Conservation (phyloP, 2,113 vertebrate species). For the Thamnophis sirtalis region DNA sequence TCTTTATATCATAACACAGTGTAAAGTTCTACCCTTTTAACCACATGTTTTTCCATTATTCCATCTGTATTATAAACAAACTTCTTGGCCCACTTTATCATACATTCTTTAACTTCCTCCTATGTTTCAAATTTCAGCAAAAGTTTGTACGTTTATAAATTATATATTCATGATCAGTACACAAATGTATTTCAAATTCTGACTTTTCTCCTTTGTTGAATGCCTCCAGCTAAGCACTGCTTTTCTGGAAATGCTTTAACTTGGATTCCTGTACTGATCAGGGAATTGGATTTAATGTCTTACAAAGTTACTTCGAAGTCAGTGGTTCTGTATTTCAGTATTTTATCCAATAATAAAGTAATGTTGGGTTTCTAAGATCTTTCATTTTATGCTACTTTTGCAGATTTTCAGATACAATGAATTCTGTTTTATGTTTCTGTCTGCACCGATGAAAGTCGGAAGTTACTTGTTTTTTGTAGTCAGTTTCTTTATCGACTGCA, state of each 20-base stretch:
- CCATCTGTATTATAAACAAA: too few relatives aligned
- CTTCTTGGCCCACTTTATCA: too few relatives aligned
- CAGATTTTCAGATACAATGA: background rate
- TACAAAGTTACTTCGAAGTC: background rate
- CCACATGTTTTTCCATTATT: too few relatives aligned
- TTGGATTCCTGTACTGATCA: background rate
- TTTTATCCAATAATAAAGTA: background rate
- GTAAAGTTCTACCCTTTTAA: too few relatives aligned
- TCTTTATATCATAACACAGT: too few relatives aligned
- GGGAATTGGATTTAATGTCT: background rate
- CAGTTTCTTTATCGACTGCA: background rate
- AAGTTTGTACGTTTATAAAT: too few relatives aligned
- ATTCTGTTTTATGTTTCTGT: background rate
- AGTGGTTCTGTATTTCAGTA: background rate
- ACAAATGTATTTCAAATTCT: too few relatives aligned
- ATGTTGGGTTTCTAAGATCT: background rate
- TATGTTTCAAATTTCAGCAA: too few relatives aligned
- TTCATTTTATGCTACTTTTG: background rate
- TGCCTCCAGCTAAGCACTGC: background rate
- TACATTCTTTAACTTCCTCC: too few relatives aligned
- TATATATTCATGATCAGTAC: too few relatives aligned
- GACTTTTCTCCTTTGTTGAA: background rate
- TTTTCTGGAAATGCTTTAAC: background rate
- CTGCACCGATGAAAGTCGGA: background rate
- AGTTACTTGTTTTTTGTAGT: background rate